Base-by-base conservation (phyloP, 2,888 invertebrate species). In the Pogonocherus hispidulus region DNA sequence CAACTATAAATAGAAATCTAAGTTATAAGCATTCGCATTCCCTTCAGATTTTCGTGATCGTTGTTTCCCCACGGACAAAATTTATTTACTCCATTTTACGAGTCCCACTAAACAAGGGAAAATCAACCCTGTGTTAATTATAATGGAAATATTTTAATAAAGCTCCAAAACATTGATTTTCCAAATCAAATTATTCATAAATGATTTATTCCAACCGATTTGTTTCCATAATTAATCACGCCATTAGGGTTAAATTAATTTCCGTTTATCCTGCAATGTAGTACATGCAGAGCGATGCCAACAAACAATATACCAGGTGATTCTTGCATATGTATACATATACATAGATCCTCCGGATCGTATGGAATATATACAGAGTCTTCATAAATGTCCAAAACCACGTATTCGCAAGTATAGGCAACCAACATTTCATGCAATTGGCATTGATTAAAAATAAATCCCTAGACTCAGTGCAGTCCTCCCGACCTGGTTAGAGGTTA, bases 241-340 rank as follows among this genome's bases (percentile, higher is more conserved):
- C 23, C 16, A 23, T 56, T 44, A 44, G 56, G 37, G 41, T 20
- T 35, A 56, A 56, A 56, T 56, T 56, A 20, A 56, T 22, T 20
- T 41, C 14, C 41, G 22, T 23, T 41, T 41, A 41, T n/a, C 41
- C 16, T 2, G 14, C 14, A 41, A 41, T 1, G 41, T 41, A n/a
- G n/a, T 5, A 41, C 16, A 41, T 41, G 41, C n/a, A 41, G 5
- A 41, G 5, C 41, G n/a, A 2, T 41, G 41, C 14, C 32, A 41
- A n/a, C n/a, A 41, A 41, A 41, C 41, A 41, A 41, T 41, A 41
- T 41, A 41, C n/a, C 11, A 41, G 41, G n/a, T 41, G 14, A 14
- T 5, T 5, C 27, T 27, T 27, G n/a, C n/a, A n/a, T n/a, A 3
- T 27, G 27, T 27, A 27, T 5, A 27, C 27, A 5, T 27, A 27